A percentile compares a stretch with the other conserved stretches of the same genome.
phyloP scores from a whole-genome alignment of 1,140 invertebrate genomes.

The Himalopsyche phryganea region DNA sequence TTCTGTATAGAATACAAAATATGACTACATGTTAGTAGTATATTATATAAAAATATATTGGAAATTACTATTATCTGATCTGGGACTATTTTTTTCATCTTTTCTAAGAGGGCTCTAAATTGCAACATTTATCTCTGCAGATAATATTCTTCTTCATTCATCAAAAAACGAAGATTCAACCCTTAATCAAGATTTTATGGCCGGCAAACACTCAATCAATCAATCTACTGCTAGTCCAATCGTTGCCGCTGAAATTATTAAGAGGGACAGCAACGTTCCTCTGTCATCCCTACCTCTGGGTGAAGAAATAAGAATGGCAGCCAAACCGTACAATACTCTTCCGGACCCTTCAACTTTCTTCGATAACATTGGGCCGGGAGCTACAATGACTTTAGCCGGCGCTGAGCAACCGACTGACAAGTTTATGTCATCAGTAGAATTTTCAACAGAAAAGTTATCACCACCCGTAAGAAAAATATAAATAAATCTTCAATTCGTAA shows the following conservation, averaged over 20 bases:
- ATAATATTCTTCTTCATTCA: slow-evolving; percentile 2
- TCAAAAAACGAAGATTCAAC: slow-evolving; percentile 5
- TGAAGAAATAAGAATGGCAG: slow-evolving; percentile 10
- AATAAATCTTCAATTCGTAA: not conserved
- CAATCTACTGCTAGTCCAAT: slow-evolving; percentile 3
- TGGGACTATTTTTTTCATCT: too few species aligned
- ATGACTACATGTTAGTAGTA: too few species aligned
- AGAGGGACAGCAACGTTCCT: not conserved
- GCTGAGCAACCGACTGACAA: slow-evolving; percentile 6
- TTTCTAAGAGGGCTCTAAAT: too few species aligned
- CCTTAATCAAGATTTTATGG: slow-evolving; percentile 43
- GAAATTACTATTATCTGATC: too few species aligned
- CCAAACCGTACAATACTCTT: slow-evolving; percentile 35
- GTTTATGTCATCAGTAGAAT: slow-evolving; percentile 19
- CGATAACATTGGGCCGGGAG: slow-evolving; percentile 44
- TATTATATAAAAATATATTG: too few species aligned
- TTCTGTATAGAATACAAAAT: too few species aligned
- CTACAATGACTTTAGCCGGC: slow-evolving; percentile 36
- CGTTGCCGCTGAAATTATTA: not conserved
- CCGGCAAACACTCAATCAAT: slow-evolving; percentile 47
- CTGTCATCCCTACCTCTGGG: not conserved
- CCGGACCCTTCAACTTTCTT: slow-evolving; percentile 52
- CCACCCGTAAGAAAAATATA: slow-evolving; percentile 20
- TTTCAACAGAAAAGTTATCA: slow-evolving; percentile 18
- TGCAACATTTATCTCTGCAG: too few species aligned